These are phyloP conservation scores for Psix sp. DNA, from an alignment of 1,140 invertebrate genomes.

Conservation along the genomic window DNA sequence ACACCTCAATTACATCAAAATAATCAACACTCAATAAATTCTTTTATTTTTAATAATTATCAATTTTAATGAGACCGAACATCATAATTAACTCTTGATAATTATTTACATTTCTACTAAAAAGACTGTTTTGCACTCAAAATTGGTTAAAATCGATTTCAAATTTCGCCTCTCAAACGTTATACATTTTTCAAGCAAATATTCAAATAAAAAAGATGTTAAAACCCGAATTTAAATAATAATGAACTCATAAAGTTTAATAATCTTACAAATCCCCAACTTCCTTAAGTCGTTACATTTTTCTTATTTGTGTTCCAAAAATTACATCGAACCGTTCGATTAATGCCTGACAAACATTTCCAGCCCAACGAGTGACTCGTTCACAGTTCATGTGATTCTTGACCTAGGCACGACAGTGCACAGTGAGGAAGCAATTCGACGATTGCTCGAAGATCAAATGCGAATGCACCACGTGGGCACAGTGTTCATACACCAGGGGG, in stretches of 20 bases:
- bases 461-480: constrained; percentile 65
- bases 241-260: too few relatives aligned
- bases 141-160: too few relatives aligned
- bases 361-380: constrained; percentile 67
- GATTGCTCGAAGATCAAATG: constrained; percentile 66
- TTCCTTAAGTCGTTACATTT: neutral
- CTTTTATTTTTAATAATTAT: too few relatives aligned
- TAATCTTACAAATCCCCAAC: too few relatives aligned
- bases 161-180: too few relatives aligned
- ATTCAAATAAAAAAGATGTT: neutral
- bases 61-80: too few relatives aligned
- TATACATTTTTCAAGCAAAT: neutral
- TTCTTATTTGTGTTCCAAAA: constrained; percentile 6
- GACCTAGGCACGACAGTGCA: constrained; percentile 69
- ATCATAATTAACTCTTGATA: too few relatives aligned
- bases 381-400: constrained; percentile 68
- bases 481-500: constrained; percentile 64
- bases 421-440: constrained; percentile 63
- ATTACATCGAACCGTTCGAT: too few relatives aligned
- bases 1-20: too few relatives aligned
- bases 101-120: neutral
- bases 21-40: too few relatives aligned
- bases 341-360: too few relatives aligned
- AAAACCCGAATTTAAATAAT: neutral
- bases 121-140: too few relatives aligned